phyloP scores from a whole-genome alignment of 2,888 invertebrate species.

The Drosophila barbarae region DNA sequence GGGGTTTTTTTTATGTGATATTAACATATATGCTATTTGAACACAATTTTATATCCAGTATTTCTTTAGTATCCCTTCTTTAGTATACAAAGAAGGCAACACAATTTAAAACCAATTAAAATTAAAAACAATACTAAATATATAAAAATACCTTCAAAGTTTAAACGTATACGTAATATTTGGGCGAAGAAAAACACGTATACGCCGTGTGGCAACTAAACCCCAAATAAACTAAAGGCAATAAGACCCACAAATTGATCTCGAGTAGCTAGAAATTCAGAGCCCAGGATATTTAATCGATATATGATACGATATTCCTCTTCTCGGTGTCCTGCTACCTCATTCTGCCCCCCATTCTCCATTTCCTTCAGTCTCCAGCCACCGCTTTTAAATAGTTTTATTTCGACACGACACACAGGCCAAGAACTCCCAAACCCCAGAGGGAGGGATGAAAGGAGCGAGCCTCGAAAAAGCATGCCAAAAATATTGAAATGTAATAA shows the following conservation, averaged over 20 bases:
- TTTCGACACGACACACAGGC: constrained; percentile 51
- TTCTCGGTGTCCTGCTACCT: background rate
- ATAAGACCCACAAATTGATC: background rate
- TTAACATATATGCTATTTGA: too few relatives aligned
- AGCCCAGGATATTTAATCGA: background rate
- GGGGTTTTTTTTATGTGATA: too few relatives aligned
- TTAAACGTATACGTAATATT: background rate
- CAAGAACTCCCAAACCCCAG: background rate
- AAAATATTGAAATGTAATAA: constrained; percentile 69
- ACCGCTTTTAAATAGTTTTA: constrained; percentile 17
- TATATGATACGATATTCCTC: background rate
- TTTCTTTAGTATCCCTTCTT: too few relatives aligned
- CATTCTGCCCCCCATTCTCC: background rate
- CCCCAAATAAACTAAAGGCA: too few relatives aligned
- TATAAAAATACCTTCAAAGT: background rate
- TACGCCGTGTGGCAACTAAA: background rate
- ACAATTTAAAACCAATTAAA: background rate
- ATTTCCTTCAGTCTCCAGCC: background rate
- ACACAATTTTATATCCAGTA: background rate
- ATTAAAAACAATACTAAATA: background rate
- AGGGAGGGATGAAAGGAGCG: background rate
- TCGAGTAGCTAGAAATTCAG: constrained; percentile 2
- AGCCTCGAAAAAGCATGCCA: constrained; percentile 43
- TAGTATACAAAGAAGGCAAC: too few relatives aligned
- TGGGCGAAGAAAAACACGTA: background rate